These are phyloP conservation scores for Alectura lathami DNA, from an alignment of 2,113 vertebrate species.

Conservation along the genomic window DNA sequence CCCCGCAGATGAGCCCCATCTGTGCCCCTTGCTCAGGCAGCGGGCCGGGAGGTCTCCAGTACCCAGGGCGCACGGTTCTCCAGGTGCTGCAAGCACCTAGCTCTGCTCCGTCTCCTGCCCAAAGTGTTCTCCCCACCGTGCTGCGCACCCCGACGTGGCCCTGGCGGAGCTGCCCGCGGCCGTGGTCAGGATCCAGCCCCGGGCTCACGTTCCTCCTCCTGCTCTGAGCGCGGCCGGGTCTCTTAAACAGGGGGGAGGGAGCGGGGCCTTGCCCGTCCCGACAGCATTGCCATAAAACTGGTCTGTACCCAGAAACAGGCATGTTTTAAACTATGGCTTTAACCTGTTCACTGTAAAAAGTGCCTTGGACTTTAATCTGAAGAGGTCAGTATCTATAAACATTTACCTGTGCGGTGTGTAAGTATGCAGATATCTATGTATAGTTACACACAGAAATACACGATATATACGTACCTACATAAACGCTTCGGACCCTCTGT, in stretches of 20 bases:
- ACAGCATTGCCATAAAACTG: slow-evolving; percentile 12
- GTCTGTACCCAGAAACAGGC: slow-evolving; percentile 79
- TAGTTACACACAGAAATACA: slow-evolving; percentile 74
- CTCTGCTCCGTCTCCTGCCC: background rate
- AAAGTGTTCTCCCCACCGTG: background rate
- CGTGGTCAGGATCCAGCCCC: background rate
- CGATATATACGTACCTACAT: slow-evolving; percentile 38
- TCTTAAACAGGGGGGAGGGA: background rate
- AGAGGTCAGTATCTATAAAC: slow-evolving; percentile 78
- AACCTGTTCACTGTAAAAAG: slow-evolving; percentile 87
- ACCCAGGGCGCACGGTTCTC: background rate
- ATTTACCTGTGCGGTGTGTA: slow-evolving; percentile 72
- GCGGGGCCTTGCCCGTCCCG: background rate
- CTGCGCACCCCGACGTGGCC: background rate
- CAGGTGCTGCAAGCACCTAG: background rate
- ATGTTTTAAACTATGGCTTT: slow-evolving; percentile 80
- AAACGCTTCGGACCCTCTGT: slow-evolving; percentile 56
- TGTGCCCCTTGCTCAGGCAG: background rate
- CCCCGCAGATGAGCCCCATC: background rate
- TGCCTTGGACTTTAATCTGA: slow-evolving; percentile 84
- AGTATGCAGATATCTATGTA: slow-evolving; percentile 71
- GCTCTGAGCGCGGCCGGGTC: background rate
- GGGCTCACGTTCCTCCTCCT: background rate
- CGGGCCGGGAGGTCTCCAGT: background rate
- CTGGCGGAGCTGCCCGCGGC: background rate